Percentiles rank a stretch among this genome's conserved stretches.
phyloP scores from a whole-genome alignment of 1,140 invertebrate species.

The Thaumetopoea pityocampa region DNA sequence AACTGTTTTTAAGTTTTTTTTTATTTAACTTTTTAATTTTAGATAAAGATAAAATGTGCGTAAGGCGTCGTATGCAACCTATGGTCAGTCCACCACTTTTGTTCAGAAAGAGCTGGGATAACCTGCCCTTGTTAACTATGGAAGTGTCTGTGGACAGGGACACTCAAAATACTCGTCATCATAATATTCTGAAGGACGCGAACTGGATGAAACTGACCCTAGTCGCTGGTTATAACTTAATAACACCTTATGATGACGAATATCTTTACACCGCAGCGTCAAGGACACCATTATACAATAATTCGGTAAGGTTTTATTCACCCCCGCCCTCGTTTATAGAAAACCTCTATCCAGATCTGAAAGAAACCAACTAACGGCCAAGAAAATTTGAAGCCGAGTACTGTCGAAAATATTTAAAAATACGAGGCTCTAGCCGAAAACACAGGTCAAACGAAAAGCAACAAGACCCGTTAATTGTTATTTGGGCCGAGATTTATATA shows the following conservation, averaged over 20 bases:
- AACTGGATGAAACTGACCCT: slow-evolving; percentile 53
- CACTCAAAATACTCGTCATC: slow-evolving; percentile 30
- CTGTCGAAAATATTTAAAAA: too few relatives aligned
- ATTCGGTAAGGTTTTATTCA: slow-evolving; percentile 30
- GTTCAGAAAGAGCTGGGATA: slow-evolving; percentile 53
- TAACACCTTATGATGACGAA: slow-evolving; percentile 30
- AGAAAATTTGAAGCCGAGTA: too few relatives aligned
- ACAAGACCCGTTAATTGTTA: too few relatives aligned
- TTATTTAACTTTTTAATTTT: slow-evolving; percentile 19
- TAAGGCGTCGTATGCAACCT: slow-evolving; percentile 50
- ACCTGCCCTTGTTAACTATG: slow-evolving; percentile 46
- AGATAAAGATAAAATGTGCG: slow-evolving; percentile 36
- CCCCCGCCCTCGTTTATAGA: too few relatives aligned
- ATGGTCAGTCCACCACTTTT: slow-evolving; percentile 25
- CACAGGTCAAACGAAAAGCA: too few relatives aligned
- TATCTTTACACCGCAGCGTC: slow-evolving; percentile 41
- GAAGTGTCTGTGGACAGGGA: slow-evolving; percentile 34
- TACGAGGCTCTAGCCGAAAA: too few relatives aligned
- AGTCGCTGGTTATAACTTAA: slow-evolving; percentile 47
- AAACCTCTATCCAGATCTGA: too few relatives aligned
- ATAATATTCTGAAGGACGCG: slow-evolving; percentile 34
- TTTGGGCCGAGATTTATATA: too few relatives aligned
- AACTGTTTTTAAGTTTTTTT: too few relatives aligned
- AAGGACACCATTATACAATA: slow-evolving; percentile 36
- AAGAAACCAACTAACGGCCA: too few relatives aligned